phyloP scores from a whole-genome alignment of 1,140 invertebrate genomes.

The Camponotus pennsylvanicus region DNA sequence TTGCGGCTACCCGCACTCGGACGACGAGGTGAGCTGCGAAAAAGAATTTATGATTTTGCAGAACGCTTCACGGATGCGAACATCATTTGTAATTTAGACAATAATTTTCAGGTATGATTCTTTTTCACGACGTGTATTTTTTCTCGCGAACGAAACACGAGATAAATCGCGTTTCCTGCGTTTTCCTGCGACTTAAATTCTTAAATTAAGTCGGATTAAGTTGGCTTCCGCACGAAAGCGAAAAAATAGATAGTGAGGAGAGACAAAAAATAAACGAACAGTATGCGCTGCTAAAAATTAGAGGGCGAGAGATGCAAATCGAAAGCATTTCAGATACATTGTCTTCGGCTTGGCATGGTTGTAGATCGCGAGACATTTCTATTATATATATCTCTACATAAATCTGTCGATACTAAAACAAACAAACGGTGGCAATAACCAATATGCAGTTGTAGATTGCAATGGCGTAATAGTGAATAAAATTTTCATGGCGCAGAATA shows the following conservation, averaged over 20 bases:
- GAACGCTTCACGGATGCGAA: neutral
- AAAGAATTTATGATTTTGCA: slow-evolving; percentile 6
- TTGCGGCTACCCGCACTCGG: neutral
- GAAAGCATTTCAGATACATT: slow-evolving; percentile 6
- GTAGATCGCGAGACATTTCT: neutral
- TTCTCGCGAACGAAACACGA: neutral
- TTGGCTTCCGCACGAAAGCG: neutral
- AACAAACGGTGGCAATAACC: slow-evolving; percentile 71
- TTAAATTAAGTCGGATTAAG: slow-evolving; percentile 30
- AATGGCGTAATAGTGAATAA: slow-evolving; percentile 78
- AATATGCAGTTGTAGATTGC: slow-evolving; percentile 78
- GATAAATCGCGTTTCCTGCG: slow-evolving; percentile 20
- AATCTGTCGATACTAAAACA: slow-evolving; percentile 63
- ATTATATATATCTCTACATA: slow-evolving; percentile 66
- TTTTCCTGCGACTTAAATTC: slow-evolving; percentile 11
- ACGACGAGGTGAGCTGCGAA: neutral
- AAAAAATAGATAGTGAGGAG: neutral
- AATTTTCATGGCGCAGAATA: slow-evolving; percentile 82
- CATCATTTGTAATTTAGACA: neutral
- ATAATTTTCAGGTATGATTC: slow-evolving; percentile 25
- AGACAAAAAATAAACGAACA: neutral
- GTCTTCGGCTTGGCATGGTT: neutral
- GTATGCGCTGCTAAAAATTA: slow-evolving; percentile 4
- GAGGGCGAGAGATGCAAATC: neutral
- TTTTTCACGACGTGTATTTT: neutral